Base-by-base conservation (phyloP, 2,113 vertebrate species). In the Pandion haliaetus region DNA sequence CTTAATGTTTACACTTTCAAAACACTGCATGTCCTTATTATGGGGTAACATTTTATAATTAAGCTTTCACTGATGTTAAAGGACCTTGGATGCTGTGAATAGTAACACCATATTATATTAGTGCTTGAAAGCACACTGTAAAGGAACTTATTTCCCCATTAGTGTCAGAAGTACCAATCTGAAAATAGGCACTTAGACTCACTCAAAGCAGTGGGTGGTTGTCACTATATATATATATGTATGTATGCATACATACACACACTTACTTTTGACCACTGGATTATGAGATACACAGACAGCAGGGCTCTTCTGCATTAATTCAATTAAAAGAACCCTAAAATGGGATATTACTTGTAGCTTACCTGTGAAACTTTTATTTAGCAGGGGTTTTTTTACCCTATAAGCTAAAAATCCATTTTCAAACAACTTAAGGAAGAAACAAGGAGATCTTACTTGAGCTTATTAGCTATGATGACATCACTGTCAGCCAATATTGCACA, bases 1-100 rank as follows among this genome's bases (percentile, higher is more conserved):
- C 62, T 62, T 77, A 72, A 58, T 38, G 23, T 82, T 76, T 61
- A 52, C 19, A 34, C 57, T 87, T 50, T 62, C 0, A 0, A 91
- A 91, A 76, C 25, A 42, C 1, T 82, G 23, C 32, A 63, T 26
- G 42, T 61, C 65, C 73, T 81, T 80, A 38, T 62, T 77, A 85
- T 34, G 50, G 74, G 49, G 29, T 50, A 38, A 61, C 90, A 80
- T 82, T 93, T 95, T 82, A 85, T 70, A 95, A 95, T 89, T 93
- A 91, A 65, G 45, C 67, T 90, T 45, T 91, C 25, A 18, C 7
- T 85, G 73, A 93, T 90, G 58, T 80, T 92, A 77, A 58, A 50
- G 45, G 63, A 92, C 40, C 23, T 86, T n/a, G 55, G 71, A 79
- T 52, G 32, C 45, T 61, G 42, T 24, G 38, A 31, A 71, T 36